Base-by-base conservation (phyloP, 2,113 vertebrate species). In the Poeciliopsis turrubarensis region DNA sequence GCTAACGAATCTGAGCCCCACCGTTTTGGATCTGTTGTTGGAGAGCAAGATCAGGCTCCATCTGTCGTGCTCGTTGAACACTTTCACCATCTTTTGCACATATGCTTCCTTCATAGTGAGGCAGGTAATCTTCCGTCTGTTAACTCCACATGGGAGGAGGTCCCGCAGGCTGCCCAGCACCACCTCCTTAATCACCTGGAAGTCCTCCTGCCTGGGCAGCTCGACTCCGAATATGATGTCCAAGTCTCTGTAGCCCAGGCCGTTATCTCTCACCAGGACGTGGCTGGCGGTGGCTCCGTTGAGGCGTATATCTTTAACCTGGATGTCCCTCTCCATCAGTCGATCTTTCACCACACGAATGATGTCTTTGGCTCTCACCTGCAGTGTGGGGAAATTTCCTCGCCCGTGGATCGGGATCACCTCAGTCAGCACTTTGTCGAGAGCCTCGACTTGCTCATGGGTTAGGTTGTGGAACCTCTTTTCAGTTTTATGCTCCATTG, bases 1-100 rank as follows among this genome's bases (percentile, higher is more conserved):
- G 84, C 93, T 95, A 37, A 99, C 97, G 1, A 99, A 99, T 81
- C 98, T 95, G n/a, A 99, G 91, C 57, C 96, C 97, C 51, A 99
- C 94, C 0, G 98, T 98, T 83, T 98, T 98, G 12, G 97, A 96
- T 1, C 95, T 96, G 89, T 97, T 98, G 89, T 99, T 98, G 39
- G 96, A 98, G 29, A 99, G 94, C 0, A 96, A 98, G 85, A 99
- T 99, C 65, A 99, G 96, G 79, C 98, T 99, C 98, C 98, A 99
- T 61, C 95, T 95, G 81, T 99, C 97, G 0, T 96, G 91, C 74
- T 96, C 94, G 0, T 94, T 96, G 87, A 96, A 98, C 17, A 99
- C 95, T 82, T 98, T 99, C 25, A 99, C 96, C 97, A 99, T 98
- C 93, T 99, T 99, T 90, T 98, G 96, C 29, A 99, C 97, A 0